These are phyloP conservation scores for Pristionchus exspectatus DNA, from an alignment of 2,888 invertebrate genomes.

Conservation along the genomic window DNA sequence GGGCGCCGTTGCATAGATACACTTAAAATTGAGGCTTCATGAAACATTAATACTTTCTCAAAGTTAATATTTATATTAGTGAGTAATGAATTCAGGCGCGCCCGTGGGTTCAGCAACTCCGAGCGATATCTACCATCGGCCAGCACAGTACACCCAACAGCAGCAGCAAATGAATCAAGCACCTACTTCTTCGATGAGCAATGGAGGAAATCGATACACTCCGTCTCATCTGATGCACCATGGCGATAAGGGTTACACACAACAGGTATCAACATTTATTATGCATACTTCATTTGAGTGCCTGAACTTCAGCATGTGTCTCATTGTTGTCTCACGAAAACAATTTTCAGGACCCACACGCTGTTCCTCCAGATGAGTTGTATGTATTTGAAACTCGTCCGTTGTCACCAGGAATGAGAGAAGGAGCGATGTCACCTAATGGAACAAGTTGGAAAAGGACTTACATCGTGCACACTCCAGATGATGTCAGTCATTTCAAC, in stretches of 20 bases:
- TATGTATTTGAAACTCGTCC: conserved; percentile 77
- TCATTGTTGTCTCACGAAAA: neutral
- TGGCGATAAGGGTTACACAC: conserved; percentile 40
- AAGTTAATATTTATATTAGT: too few species aligned
- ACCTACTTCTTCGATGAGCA: neutral
- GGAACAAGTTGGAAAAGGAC: conserved; percentile 59
- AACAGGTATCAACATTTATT: conserved; percentile 17
- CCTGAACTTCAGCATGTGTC: neutral
- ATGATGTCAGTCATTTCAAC: neutral
- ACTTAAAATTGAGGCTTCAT: too few species aligned
- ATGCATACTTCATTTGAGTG: neutral
- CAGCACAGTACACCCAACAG: conserved; percentile 2
- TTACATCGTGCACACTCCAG: conserved; percentile 47
- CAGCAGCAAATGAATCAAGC: neutral
- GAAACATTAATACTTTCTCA: too few species aligned
- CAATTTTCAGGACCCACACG: conserved; percentile 43
- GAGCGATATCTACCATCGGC: conserved; percentile 23
- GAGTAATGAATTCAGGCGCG: neutral
- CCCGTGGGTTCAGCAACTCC: conserved; percentile 10
- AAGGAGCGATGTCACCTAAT: conserved; percentile 56
- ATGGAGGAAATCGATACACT: conserved; percentile 27
- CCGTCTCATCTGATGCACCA: neutral
- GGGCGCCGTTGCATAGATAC: too few species aligned
- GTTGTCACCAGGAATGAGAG: conserved; percentile 65
- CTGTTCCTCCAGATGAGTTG: conserved; percentile 61